These are phyloP conservation scores for Zosterops pallidus DNA, from an alignment of 2,113 vertebrate genomes.

Conservation along the genomic window DNA sequence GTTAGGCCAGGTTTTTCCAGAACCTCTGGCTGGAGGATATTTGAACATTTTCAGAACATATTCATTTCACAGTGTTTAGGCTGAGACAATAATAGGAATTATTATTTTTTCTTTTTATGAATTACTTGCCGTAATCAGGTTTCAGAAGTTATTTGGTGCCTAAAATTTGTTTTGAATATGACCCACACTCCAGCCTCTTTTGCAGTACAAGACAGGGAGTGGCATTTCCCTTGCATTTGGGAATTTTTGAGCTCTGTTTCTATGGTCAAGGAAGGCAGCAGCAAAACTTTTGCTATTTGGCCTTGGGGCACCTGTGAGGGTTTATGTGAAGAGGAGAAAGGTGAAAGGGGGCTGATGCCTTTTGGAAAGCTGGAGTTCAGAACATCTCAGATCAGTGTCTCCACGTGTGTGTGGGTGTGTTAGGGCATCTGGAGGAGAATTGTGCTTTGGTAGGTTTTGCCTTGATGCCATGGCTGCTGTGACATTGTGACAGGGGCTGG, in stretches of 20 bases:
- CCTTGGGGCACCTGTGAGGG: fast-evolving
- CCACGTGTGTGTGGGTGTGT: neutral
- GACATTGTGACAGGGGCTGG: neutral
- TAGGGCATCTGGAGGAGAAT: neutral
- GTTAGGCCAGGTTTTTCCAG: neutral
- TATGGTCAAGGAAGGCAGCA: neutral
- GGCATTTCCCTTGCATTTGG: neutral
- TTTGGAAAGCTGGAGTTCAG: neutral
- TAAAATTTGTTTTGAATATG: neutral
- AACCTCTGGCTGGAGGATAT: neutral
- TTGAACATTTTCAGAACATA: neutral
- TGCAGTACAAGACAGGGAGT: neutral
- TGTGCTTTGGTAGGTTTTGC: neutral
- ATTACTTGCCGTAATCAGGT: neutral
- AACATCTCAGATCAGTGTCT: neutral
- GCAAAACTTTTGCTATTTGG: neutral
- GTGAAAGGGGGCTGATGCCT: fast-evolving
- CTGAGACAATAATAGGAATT: neutral
- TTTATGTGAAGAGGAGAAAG: neutral
- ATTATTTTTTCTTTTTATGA: neutral
- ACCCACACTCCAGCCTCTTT: neutral
- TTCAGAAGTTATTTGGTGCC: neutral
- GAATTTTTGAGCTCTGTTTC: neutral
- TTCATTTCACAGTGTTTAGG: neutral
- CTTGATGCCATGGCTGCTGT: neutral